Evolutionary conservation across 1,140 invertebrate genomes (phyloP).

Genomic region (Caerostris darwini): DNA sequence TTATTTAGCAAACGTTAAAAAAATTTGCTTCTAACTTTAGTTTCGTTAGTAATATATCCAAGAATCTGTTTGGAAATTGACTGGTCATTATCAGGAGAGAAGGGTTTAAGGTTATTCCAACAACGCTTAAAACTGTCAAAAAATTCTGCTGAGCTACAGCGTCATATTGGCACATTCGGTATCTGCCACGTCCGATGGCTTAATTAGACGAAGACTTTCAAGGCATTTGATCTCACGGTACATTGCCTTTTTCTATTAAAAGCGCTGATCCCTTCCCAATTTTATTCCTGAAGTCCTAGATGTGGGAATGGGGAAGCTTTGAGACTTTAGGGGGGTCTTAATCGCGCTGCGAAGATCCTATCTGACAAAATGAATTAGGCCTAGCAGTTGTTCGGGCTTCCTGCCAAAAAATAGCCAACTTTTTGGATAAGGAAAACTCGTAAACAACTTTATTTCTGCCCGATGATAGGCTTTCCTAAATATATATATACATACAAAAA

Average conservation of each 20-base stretch:
- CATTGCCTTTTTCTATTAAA: constrained; percentile 58
- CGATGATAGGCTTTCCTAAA: background rate
- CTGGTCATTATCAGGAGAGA: too few relatives aligned
- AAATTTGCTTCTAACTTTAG: too few relatives aligned
- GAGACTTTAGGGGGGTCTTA: background rate
- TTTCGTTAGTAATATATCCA: too few relatives aligned
- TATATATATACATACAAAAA: constrained; percentile 18
- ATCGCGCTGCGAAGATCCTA: constrained; percentile 36
- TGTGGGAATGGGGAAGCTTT: constrained; percentile 4
- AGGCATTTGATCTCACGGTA: background rate
- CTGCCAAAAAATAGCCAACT: constrained; percentile 15
- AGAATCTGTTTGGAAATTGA: too few relatives aligned
- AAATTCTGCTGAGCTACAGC: background rate
- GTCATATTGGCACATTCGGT: background rate
- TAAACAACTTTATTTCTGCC: constrained; percentile 64
- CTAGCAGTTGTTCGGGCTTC: constrained; percentile 12
- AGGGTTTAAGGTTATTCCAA: background rate
- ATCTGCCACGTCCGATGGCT: background rate
- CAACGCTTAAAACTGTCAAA: background rate
- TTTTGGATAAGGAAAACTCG: constrained; percentile 51
- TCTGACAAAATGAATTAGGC: constrained; percentile 58
- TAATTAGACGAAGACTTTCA: background rate
- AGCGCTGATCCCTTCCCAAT: constrained; percentile 1
- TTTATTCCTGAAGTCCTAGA: constrained; percentile 29
- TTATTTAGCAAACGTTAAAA: too few relatives aligned